Base-by-base conservation (phyloP, 2,888 invertebrate genomes). In the Thyatira batis region DNA sequence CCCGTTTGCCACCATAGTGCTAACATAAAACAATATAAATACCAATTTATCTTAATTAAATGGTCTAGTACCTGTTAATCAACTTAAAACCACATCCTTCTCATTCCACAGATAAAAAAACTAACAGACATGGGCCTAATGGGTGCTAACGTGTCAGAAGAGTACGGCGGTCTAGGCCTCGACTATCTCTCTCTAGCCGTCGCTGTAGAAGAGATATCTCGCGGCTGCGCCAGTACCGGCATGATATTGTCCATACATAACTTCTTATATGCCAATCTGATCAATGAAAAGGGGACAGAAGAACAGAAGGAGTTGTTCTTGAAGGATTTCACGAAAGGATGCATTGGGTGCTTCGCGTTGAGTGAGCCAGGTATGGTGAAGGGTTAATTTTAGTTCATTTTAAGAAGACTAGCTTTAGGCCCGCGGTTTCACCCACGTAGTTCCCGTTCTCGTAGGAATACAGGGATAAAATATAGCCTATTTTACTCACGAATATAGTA, bases 171-270 rank as follows among this genome's bases (percentile, higher is more conserved):
- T 1, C 85, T 95, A 20, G 95, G 93, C 0, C 85, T 95, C 28
- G 95, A 96, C 82, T 94, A 94, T 63, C 82, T 96, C 28, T 94
- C 95, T 0, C 92, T 96, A 53, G 94, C 95, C 0, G 80, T 97
- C 1, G 96, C 95, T 0, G 94, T 97, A 50, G 96, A 97, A 78
- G 96, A 97, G 85, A 88, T 97, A 11, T 95, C 96, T 17, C 90
- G 95, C 50, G 96, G 95, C 10, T 97, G 96, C 88, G 96, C 95
- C 9, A 94, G 95, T 48, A 94, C 95, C 0, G 96, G 96, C 55
- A 94, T 95, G 75, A 94, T 96, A 51, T 89, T 96, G 65, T 95
- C 95, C 54, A 96, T 95, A 53, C 95, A 97, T 76, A 97, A 97
- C 92, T 95, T 95, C 68, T 85, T 97, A 0, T 97, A 95, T 76